These are phyloP conservation scores for Anniella stebbinsi DNA, from an alignment of 2,797 vertebrate genomes.

Conservation along the genomic window DNA sequence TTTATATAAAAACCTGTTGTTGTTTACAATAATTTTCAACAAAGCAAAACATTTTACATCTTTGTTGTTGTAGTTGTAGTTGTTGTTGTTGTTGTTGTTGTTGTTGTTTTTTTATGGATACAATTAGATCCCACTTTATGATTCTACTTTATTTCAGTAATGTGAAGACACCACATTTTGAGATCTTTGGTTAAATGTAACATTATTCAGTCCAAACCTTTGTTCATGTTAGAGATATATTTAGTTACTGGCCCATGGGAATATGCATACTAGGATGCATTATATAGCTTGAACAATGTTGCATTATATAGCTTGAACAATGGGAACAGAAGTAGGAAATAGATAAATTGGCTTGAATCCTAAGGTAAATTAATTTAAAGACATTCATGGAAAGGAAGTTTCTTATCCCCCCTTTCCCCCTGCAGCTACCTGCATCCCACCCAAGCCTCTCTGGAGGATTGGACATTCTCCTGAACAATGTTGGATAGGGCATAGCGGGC, in stretches of 20 bases:
- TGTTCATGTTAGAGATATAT: background rate
- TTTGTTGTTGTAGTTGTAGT: background rate
- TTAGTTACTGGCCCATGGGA: background rate
- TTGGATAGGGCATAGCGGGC: background rate
- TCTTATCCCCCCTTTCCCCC: no score
- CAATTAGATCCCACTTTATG: background rate
- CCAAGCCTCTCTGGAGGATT: background rate
- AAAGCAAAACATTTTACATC: background rate
- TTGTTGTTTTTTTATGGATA: background rate
- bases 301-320: background rate
- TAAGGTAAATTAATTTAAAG: background rate
- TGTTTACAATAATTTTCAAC: background rate
- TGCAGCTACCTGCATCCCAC: background rate
- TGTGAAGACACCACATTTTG: background rate
- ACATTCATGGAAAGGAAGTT: background rate
- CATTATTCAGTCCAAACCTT: background rate
- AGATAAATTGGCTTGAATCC: background rate
- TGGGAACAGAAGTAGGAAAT: background rate
- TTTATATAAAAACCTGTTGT: background rate
- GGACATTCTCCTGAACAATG: background rate
- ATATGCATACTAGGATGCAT: background rate
- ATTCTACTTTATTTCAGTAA: background rate
- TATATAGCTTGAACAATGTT: background rate
- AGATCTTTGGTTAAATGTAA: constrained; percentile 2
- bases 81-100: background rate